phyloP scores from a whole-genome alignment of 2,888 invertebrate genomes.

The Ypsolopha scabrella region DNA sequence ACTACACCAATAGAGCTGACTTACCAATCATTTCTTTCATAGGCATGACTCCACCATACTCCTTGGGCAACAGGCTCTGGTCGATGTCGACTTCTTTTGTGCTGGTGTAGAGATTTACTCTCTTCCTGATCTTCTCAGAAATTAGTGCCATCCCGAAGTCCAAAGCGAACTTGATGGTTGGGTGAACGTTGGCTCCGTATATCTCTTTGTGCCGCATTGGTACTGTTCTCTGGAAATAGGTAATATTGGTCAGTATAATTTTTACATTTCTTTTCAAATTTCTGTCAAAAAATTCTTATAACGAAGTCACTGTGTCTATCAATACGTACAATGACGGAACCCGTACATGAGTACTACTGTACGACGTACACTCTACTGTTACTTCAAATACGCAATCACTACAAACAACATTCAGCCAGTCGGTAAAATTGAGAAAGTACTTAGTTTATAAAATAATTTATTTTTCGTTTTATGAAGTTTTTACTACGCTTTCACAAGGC shows the following conservation, averaged over 20 bases:
- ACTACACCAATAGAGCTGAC: slow-evolving; percentile 6
- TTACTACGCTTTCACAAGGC: too few relatives aligned
- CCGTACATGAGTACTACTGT: too few relatives aligned
- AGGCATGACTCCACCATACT: slow-evolving; percentile 87
- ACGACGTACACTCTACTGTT: too few relatives aligned
- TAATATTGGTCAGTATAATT: neutral
- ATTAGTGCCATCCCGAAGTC: slow-evolving; percentile 83
- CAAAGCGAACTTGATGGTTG: slow-evolving; percentile 79
- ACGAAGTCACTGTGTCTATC: too few relatives aligned
- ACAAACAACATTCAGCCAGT: too few relatives aligned
- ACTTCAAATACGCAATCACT: too few relatives aligned
- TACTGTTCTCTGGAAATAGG: slow-evolving; percentile 72
- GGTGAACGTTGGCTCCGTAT: slow-evolving; percentile 80
- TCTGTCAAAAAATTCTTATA: too few relatives aligned
- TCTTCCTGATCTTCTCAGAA: slow-evolving; percentile 80
- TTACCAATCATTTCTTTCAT: slow-evolving; percentile 87
- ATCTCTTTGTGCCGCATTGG: slow-evolving; percentile 86
- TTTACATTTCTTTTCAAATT: too few relatives aligned
- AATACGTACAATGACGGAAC: too few relatives aligned
- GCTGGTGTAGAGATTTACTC: slow-evolving; percentile 75
- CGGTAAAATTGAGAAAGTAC: too few relatives aligned
- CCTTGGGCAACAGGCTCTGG: slow-evolving; percentile 76
- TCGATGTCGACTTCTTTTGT: slow-evolving; percentile 74
- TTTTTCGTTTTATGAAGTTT: too few relatives aligned
- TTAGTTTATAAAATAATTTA: too few relatives aligned